Percentiles rank a stretch among this genome's conserved stretches.
Conservation (phyloP, 2,113 vertebrate genomes). For the Eleginops maclovinus region DNA sequence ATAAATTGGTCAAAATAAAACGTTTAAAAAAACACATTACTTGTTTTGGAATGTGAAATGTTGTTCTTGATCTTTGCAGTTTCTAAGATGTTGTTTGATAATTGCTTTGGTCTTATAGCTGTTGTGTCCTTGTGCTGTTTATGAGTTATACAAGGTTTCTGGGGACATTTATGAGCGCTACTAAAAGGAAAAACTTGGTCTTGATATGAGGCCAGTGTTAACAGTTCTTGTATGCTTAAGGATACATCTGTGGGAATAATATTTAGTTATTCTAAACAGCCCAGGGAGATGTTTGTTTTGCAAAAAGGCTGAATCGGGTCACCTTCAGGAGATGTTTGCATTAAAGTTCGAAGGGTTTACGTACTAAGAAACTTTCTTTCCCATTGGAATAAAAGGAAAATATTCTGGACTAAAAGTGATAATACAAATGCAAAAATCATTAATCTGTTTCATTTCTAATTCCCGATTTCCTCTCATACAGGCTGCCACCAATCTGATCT, state of each 20-base stretch:
- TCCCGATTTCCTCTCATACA: not conserved
- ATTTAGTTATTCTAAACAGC: slow-evolving; percentile 7
- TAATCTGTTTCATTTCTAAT: too few relatives aligned
- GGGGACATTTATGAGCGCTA: not conserved
- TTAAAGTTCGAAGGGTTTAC: not conserved
- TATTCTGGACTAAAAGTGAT: too few relatives aligned
- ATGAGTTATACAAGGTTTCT: slow-evolving; percentile 9
- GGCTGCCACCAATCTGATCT: not conserved
- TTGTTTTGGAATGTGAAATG: too few relatives aligned
- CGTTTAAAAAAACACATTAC: too few relatives aligned
- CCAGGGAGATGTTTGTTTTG: not conserved
- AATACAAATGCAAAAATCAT: not conserved
- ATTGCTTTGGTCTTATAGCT: not conserved
- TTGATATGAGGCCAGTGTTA: slow-evolving; percentile 14
- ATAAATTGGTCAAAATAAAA: too few relatives aligned
- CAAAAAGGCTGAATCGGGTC: not conserved
- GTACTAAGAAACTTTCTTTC: not conserved
- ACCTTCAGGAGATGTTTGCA: slow-evolving; percentile 12
- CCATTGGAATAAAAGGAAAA: not conserved
- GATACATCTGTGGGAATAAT: not conserved
- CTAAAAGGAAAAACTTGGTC: not conserved
- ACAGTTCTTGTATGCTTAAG: not conserved
- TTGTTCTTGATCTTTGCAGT: too few relatives aligned
- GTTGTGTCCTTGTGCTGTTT: slow-evolving; percentile 7
- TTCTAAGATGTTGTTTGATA: not conserved